phyloP scores from a whole-genome alignment of 2,797 vertebrate species.

The Mallotus villosus region DNA sequence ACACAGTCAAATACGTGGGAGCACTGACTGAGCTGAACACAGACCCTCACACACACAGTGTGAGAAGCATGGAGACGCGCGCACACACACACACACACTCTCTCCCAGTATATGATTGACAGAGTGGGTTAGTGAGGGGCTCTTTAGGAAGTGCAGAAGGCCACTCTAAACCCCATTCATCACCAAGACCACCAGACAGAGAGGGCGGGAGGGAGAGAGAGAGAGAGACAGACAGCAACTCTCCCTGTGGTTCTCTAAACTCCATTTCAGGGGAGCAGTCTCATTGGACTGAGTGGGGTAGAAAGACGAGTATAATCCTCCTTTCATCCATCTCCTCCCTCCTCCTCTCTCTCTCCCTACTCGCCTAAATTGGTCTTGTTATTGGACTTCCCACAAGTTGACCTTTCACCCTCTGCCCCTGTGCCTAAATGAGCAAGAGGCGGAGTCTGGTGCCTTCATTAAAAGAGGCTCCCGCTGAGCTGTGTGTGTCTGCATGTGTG shows the following conservation, averaged over 20 bases:
- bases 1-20: no score
- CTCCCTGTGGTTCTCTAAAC: not conserved
- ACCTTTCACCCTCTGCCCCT: slow-evolving; percentile 66
- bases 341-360: slow-evolving; percentile 17
- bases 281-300: slow-evolving; percentile 21
- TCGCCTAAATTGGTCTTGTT: slow-evolving; percentile 54
- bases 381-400: slow-evolving; percentile 66
- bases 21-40: no score
- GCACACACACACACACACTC: slow-evolving; percentile 5
- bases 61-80: not conserved
- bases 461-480: slow-evolving; percentile 68
- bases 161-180: slow-evolving; percentile 60
- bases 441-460: slow-evolving; percentile 59
- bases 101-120: slow-evolving; percentile 43
- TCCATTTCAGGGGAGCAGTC: no score
- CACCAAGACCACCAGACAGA: slow-evolving; percentile 59
- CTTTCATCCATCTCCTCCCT: slow-evolving; percentile 30
- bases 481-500: slow-evolving; percentile 28
- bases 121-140: slow-evolving; percentile 40
- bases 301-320: slow-evolving; percentile 4
- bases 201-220: slow-evolving; percentile 13
- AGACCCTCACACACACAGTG: slow-evolving; percentile 1
- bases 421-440: slow-evolving; percentile 47
- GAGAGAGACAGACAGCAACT: not conserved
- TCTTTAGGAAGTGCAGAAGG: slow-evolving; percentile 56